These are phyloP conservation scores for Rhopalosiphum nymphaeae DNA, from an alignment of 2,888 invertebrate genomes.

Conservation along the genomic window DNA sequence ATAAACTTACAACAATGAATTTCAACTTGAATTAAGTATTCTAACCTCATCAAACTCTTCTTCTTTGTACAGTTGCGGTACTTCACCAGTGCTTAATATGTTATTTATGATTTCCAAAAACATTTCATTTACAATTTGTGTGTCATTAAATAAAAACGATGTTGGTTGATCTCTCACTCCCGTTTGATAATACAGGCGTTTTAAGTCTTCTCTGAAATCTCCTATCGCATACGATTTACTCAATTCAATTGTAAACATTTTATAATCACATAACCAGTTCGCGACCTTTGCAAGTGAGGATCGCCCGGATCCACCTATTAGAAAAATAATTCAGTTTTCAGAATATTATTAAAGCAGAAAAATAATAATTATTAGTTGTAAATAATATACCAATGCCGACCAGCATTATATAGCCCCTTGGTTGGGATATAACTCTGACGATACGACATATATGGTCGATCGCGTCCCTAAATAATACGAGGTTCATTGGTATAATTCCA, in stretches of 20 bases:
- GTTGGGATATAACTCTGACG: constrained; percentile 85
- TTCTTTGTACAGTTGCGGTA: constrained; percentile 86
- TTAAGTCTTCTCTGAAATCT: constrained; percentile 88
- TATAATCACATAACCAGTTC: constrained; percentile 84
- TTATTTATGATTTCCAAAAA: constrained; percentile 92
- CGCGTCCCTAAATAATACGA: constrained; percentile 91
- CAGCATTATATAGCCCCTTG: constrained; percentile 85
- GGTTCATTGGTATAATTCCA: constrained; percentile 83
- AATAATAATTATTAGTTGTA: neutral
- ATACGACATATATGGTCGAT: constrained; percentile 88
- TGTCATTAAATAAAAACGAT: constrained; percentile 88
- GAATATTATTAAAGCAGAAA: neutral
- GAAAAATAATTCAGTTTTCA: neutral
- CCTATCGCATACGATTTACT: constrained; percentile 71
- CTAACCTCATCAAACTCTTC: constrained; percentile 90
- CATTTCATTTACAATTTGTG: constrained; percentile 85
- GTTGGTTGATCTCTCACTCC: constrained; percentile 83
- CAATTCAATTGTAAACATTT: constrained; percentile 73
- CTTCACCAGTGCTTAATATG: constrained; percentile 88
- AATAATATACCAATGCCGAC: constrained; percentile 80
- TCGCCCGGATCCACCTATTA: constrained; percentile 83
- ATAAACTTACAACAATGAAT: neutral
- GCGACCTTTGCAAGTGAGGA: constrained; percentile 84
- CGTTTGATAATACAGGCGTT: constrained; percentile 78
- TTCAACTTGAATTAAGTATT: neutral